These are phyloP conservation scores for Coluber constrictor DNA, from an alignment of 2,797 vertebrate species.

Conservation along the genomic window DNA sequence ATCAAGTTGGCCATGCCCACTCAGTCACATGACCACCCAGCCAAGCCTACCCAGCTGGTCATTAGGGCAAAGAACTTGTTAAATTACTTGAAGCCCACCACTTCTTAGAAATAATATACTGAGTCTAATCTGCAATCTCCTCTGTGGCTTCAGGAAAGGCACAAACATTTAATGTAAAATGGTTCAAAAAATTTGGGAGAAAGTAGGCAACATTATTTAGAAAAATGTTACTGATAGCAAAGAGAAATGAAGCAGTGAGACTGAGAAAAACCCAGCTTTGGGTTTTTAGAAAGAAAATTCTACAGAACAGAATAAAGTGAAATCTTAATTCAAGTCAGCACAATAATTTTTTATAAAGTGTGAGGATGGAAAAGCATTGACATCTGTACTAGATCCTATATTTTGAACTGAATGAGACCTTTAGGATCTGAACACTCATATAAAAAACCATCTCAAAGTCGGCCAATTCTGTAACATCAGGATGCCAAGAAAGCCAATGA, in stretches of 20 bases:
- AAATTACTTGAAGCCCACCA: too few species aligned
- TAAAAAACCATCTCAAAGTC: background rate
- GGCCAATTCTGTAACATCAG: background rate
- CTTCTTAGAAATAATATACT: constrained; percentile 21
- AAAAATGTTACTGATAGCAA: background rate
- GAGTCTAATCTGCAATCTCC: constrained; percentile 16
- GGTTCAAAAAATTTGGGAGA: background rate
- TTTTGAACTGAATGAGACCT: background rate
- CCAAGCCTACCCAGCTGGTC: too few species aligned
- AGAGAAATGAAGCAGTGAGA: too few species aligned
- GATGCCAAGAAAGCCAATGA: background rate
- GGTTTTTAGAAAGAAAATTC: background rate
- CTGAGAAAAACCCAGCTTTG: background rate
- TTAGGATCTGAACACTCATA: background rate
- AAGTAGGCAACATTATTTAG: background rate
- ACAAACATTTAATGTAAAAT: background rate
- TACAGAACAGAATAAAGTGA: background rate
- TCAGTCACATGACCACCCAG: too few species aligned
- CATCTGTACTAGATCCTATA: background rate
- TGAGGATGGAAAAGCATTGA: background rate
- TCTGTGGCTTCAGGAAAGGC: background rate
- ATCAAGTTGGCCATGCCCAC: too few species aligned
- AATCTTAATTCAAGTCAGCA: background rate
- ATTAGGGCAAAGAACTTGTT: too few species aligned
- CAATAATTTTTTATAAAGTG: background rate